phyloP scores from a whole-genome alignment of 2,888 invertebrate genomes.

The Euplexia lucipara region DNA sequence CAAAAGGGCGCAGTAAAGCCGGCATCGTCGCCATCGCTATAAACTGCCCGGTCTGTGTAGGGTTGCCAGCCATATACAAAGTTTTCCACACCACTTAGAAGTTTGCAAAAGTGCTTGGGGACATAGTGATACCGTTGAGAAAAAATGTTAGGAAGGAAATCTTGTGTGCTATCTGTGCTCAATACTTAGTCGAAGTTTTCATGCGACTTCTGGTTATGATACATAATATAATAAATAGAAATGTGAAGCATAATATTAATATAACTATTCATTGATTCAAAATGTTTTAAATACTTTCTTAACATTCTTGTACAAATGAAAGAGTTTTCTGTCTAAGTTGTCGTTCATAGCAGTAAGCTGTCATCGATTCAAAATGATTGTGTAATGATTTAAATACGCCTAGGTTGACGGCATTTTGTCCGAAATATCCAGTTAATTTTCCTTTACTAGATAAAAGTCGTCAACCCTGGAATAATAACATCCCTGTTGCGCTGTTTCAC shows the following conservation, averaged over 20 bases:
- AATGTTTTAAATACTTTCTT: neutral
- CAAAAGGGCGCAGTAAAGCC: slow-evolving; percentile 83
- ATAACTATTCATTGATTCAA: neutral
- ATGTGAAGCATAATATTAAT: neutral
- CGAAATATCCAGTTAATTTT: neutral
- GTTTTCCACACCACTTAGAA: slow-evolving; percentile 68
- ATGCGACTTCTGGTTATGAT: slow-evolving; percentile 3
- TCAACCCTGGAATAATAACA: slow-evolving; percentile 46
- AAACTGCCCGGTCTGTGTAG: slow-evolving; percentile 76
- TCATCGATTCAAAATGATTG: neutral
- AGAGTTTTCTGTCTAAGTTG: neutral
- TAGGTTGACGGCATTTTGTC: neutral
- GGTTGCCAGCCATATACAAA: slow-evolving; percentile 66
- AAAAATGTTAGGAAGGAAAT: slow-evolving; percentile 51
- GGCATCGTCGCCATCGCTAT: slow-evolving; percentile 76
- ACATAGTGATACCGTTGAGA: slow-evolving; percentile 55
- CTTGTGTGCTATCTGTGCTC: slow-evolving; percentile 23
- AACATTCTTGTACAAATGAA: neutral
- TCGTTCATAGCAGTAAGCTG: neutral
- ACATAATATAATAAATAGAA: slow-evolving; percentile 4
- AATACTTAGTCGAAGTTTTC: slow-evolving; percentile 14
- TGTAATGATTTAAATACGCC: neutral
- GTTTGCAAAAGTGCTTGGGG: slow-evolving; percentile 62
- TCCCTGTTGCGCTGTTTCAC: slow-evolving; percentile 58
- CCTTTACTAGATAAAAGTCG: neutral